phyloP scores from a whole-genome alignment of 2,888 invertebrate genomes.

The Tachina fera region DNA sequence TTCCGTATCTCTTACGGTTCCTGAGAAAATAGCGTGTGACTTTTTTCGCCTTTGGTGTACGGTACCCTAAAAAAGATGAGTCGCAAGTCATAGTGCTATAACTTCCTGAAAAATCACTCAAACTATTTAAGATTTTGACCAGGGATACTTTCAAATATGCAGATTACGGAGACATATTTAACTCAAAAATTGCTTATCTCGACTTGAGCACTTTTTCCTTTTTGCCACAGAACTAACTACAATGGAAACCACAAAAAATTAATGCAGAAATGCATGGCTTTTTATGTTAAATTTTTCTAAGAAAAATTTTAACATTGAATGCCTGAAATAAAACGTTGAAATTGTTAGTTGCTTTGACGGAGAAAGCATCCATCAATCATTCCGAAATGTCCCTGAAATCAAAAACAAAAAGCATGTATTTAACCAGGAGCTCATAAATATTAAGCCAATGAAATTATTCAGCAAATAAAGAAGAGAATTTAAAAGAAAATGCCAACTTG shows the following conservation, averaged over 20 bases:
- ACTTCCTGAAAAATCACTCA: too few species aligned
- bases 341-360: conserved; percentile 31
- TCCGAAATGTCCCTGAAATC: conserved; percentile 80
- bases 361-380: conserved; percentile 62
- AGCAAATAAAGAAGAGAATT: conserved; percentile 24
- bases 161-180: too few species aligned
- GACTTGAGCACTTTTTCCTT: too few species aligned
- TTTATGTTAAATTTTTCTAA: background rate
- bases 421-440: conserved; percentile 76
- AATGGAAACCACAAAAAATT: background rate
- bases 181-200: too few species aligned
- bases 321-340: background rate
- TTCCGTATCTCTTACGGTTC: too few species aligned
- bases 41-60: too few species aligned
- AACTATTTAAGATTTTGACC: too few species aligned
- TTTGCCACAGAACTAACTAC: background rate
- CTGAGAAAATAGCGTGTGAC: too few species aligned
- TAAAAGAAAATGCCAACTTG: background rate
- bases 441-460: background rate
- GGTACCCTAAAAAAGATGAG: too few species aligned
- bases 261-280: background rate
- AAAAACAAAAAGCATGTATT: conserved; percentile 81
- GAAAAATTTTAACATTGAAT: background rate
- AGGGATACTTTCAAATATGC: too few species aligned
- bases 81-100: too few species aligned